Base-by-base conservation (phyloP, 2,888 invertebrate species). In the Agonopterix subpropinquella region DNA sequence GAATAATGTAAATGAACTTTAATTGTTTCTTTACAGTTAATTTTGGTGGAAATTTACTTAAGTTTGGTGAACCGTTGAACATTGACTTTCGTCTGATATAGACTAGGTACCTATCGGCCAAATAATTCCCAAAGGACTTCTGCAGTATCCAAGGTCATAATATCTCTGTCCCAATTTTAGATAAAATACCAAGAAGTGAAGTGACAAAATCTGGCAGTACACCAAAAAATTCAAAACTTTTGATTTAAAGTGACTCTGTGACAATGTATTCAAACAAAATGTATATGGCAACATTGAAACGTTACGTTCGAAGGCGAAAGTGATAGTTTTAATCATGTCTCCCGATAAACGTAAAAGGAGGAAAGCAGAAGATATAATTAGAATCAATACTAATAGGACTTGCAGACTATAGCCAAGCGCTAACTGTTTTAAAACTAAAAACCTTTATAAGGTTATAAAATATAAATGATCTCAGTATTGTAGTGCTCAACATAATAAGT, bases 331-430 rank as follows among this genome's bases (percentile, higher is more conserved):
- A 76, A 83, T 71, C 55, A 87, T 88, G 87, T 76, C 86, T 63
- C 79, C 79, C 57, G 84, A 82, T 59, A 88, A 86, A 70, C 81
- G 86, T 52, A 82, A 84, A 64, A 78, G 77, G 78, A 80, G 77
- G 70, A 67, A 53, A 52, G 67, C 62, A 57, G 61, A 65, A 56
- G 60, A 54, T 47, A 62, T 62, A 53, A 58, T 54, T 54, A 64
- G 62, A 52, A 64, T 56, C 55, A 64, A 59, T 53, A 50, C 45
- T 0, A 43, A 47, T 56, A 69, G 75, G 67, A 75, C 73, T 71
- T 58, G 60, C 54, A 54, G 51, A 53, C 57, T 49, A 59, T 62
- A 68, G 58, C 57, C 49, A 47, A 59, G 56, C 57, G 49, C 48
- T 53, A 46, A 55, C 44, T 42, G n/a, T 36, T 45, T 15, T 41